Percentiles rank a stretch among this genome's conserved stretches.
Evolutionary conservation across 1,140 invertebrate genomes (phyloP).

Genomic region (Gonioctena quinquepunctata): DNA sequence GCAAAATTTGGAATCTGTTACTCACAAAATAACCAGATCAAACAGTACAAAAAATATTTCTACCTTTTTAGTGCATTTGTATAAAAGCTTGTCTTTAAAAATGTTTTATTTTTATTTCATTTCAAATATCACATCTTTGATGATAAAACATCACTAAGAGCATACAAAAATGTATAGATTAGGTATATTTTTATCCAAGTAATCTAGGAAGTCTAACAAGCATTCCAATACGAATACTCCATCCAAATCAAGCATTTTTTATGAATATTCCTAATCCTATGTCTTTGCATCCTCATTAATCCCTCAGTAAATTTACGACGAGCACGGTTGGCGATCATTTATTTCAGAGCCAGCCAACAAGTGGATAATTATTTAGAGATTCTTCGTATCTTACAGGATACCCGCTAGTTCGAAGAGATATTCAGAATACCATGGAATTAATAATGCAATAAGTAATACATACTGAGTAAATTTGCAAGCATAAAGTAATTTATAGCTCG

Average conservation of each 20-base stretch:
- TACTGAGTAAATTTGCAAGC: constrained; percentile 3
- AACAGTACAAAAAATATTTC: too few relatives aligned
- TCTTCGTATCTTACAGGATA: neutral
- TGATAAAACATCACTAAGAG: too few relatives aligned
- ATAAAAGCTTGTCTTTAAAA: too few relatives aligned
- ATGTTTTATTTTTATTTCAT: too few relatives aligned
- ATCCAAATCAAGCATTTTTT: neutral
- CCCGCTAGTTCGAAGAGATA: constrained; percentile 2
- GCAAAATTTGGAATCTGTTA: too few relatives aligned
- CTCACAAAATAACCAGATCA: too few relatives aligned
- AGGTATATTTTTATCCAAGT: too few relatives aligned
- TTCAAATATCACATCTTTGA: too few relatives aligned
- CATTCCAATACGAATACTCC: too few relatives aligned
- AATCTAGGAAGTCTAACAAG: too few relatives aligned
- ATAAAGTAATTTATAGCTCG: constrained; percentile 3
- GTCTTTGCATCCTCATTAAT: neutral
- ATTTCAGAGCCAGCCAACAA: neutral
- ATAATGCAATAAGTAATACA: constrained; percentile 9
- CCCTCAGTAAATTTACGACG: neutral
- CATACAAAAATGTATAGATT: too few relatives aligned
- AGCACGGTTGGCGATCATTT: neutral
- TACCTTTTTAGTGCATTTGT: too few relatives aligned
- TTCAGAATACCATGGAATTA: neutral
- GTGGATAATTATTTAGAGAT: constrained; percentile 3
- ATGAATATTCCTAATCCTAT: neutral